Base-by-base conservation (phyloP, 1,140 invertebrate genomes). In the Chironomus tepperi region DNA sequence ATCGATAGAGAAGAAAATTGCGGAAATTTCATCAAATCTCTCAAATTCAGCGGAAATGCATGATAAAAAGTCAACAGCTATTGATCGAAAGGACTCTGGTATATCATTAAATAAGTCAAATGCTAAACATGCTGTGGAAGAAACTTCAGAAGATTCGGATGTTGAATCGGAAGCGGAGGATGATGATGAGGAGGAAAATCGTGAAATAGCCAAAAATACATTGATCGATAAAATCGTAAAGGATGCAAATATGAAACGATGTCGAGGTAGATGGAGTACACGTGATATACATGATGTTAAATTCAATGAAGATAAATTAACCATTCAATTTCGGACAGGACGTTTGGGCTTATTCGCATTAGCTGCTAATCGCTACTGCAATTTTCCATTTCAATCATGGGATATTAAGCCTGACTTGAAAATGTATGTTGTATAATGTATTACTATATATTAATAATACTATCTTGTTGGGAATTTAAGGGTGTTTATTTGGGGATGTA, bases 381-480 rank as follows among this genome's bases (percentile, higher is more conserved):
- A 94, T 81, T 84, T 95, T 76, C 93, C 93, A 0, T 94, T 90
- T 80, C 93, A 95, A 82, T 90, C 89, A 7, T 95, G 92, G 91
- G 93, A 95, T 79, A 77, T 94, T 2, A 89, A 87, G 77, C 92
- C 93, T 0, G 89, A 91, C 77, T 82, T 83, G n/a, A 83, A 87
- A 43, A 81, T 43, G 34, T 73, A 43, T 42, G 34, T 73, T 73
- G 42, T 42, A 43, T 19, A 9, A 18, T 24, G 80, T 81, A 77
- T 77, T 75, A 74, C 1, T 75, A 18, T 24, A 42, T 43, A 15
- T 43, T 24, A 43, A 72, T 73, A 9, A 24, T 47, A 42, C 12
- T 72, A 34, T 15, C 24, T 47, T 73, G n/a, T 73, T 74, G 47
- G 12, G 21, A 42, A 9, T 74, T 6, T n/a, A 9, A 73, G 24